Evolutionary conservation across 2,888 invertebrate species (phyloP), one percentile per base, ranked within the genome.

Genomic region (Synergus umbraculus): DNA sequence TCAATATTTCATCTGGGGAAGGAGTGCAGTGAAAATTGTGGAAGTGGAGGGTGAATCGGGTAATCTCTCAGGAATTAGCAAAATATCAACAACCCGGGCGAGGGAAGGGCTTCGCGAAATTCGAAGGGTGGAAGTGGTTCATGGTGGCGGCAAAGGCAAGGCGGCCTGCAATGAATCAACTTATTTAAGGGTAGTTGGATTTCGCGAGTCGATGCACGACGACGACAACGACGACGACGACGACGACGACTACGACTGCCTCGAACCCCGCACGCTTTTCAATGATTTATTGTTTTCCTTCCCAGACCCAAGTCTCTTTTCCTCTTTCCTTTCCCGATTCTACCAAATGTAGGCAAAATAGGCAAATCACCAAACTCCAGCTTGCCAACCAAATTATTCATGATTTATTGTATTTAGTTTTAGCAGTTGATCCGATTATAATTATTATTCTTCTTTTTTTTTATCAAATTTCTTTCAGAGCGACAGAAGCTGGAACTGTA

Each of bases 141-240:
- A 83, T 81, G 83, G 85, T 85, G 80, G 81, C 83, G 86, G 85
- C 85, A 84, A 84, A 87, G 86, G 84, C 85, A 84, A 87, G 86
- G 84, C 85, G 86, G 86, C 84, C 83, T 81, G 91, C 91, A 90
- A 91, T 91, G 91, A 91, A 91, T 91, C 91, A 91, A 91, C 90
- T 91, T 91, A 91, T 91, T 91, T 91, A 91, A 91, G 91, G 91
- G 91, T 91, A 91, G 91, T 91, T 91, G 91, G 90, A 91, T 91
- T 91, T 90, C 89, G 91, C 90, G 91, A 91, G 90, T 91, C 91
- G 91, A 91, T 91, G 91, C 91, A 90, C 91, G 89, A 89, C 89
- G 88, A 87, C 89, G 86, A 84, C 87, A 79, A 83, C 81, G 73
- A 78, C 79, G 22, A 22, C 22, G 79, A 69, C 77, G 87, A 87